phyloP scores from a whole-genome alignment of 2,113 vertebrate species.

The Nycticebus coucang region DNA sequence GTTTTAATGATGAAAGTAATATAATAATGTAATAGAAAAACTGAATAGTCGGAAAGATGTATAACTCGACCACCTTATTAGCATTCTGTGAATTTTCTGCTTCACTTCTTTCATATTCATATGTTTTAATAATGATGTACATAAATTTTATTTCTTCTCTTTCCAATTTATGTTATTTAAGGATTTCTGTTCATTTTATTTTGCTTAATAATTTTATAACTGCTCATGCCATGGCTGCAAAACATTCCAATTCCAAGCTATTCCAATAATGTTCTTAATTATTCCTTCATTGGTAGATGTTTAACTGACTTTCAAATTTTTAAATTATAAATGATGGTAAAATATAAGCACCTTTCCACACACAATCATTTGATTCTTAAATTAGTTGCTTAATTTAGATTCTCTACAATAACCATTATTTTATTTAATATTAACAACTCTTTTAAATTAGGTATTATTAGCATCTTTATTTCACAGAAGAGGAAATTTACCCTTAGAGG shows the following conservation, averaged over 20 bases:
- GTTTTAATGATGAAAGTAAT: conserved; percentile 59
- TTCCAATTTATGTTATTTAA: conserved; percentile 29
- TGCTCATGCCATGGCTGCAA: neutral
- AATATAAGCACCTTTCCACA: neutral
- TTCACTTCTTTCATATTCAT: neutral
- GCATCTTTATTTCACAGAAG: neutral
- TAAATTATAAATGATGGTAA: neutral
- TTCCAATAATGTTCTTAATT: neutral
- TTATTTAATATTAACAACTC: neutral
- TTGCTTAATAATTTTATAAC: neutral
- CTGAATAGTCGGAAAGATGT: neutral
- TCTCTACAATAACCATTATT: neutral
- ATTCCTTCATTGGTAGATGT: neutral
- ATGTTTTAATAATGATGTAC: neutral
- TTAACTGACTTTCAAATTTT: neutral
- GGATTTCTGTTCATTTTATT: conserved; percentile 25
- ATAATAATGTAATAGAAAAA: conserved; percentile 38
- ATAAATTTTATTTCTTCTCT: neutral
- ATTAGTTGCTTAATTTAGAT: conserved; percentile 12
- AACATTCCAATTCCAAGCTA: neutral
- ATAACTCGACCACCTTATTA: neutral
- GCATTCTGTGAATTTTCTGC: neutral
- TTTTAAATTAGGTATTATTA: neutral
- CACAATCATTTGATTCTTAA: neutral
- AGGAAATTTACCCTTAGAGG: neutral